Evolutionary conservation across 2,113 vertebrate species (phyloP), one percentile per base, ranked within the genome.

Genomic region (Eclectus roratus): DNA sequence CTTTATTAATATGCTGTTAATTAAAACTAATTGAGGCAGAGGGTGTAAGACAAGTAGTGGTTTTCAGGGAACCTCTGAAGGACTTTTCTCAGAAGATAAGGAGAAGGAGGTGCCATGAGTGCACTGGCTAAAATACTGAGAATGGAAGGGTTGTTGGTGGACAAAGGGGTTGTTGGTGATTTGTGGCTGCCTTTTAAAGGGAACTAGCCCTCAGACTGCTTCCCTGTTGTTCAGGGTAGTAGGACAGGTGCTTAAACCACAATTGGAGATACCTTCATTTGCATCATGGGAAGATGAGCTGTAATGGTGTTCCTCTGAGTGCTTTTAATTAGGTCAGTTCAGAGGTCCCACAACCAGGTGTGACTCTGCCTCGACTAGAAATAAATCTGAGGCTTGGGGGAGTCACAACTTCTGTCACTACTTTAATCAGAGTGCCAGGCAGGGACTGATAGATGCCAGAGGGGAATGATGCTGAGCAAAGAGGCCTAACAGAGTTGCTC

Each of bases 381-480:
- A 18, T 21, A 37, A 79, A 1, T n/a, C 0, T 77, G 37, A 28
- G 10, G 6, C 29, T n/a, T 46, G 33, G 2, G 10, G 11, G 9
- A 27, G 24, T 49, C 46, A 31, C 13, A 44, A 11, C 2, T 79
- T 46, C 19, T 18, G 3, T 15, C 8, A 9, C 3, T 63, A 13
- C 13, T 17, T 1, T 3, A 61, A 47, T 33, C 0, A 4, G 23
- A 77, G 28, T n/a, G 17, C 10, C 8, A n/a, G 37, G 37, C 21
- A 76, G 58, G 41, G 50, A 5, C 4, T 18, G n/a, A 21, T 9
- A 60, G 17, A 41, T 61, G 24, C 4, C 5, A 35, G 43, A 65
- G 11, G 3, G 10, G 31, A 78, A 31, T 1, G 1, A 17, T 31
- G 25, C 15, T 28, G 43, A 71, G 33, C 14, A 50, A 76, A 58